phyloP scores from a whole-genome alignment of 2,797 vertebrate species.

The Galago senegalensis region DNA sequence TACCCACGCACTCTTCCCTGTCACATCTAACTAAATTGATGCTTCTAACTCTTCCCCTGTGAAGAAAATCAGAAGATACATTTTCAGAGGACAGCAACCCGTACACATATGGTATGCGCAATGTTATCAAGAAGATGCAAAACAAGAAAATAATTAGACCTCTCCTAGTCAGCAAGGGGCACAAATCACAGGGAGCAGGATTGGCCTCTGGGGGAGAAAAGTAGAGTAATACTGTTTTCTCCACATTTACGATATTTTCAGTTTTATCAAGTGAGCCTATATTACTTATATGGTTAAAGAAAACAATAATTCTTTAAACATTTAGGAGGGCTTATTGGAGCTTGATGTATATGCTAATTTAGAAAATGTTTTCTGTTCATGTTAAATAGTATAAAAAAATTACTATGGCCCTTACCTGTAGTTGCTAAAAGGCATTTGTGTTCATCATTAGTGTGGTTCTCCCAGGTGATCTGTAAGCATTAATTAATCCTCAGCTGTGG shows the following conservation, averaged over 20 bases:
- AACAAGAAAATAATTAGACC: not conserved
- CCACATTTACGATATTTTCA: not conserved
- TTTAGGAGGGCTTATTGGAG: not conserved
- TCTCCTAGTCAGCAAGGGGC: not conserved
- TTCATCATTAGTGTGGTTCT: not conserved
- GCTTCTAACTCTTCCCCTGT: not conserved
- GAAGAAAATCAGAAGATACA: not conserved
- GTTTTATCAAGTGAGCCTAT: not conserved
- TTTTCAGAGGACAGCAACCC: constrained; percentile 6
- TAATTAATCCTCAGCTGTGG: not conserved
- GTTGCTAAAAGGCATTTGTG: not conserved
- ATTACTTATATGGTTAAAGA: not conserved
- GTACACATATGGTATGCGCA: not conserved
- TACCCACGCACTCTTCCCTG: not conserved
- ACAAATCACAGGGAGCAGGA: not conserved
- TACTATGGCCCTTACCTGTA: not conserved
- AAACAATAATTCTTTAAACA: not conserved
- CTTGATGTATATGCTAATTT: not conserved
- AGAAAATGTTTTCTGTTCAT: constrained; percentile 29
- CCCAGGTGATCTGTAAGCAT: not conserved
- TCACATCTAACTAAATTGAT: not conserved
- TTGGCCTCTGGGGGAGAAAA: not conserved
- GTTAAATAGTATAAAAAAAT: not conserved
- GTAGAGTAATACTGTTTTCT: not conserved
- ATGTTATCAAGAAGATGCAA: not conserved